A percentile compares a stretch with the other conserved stretches of the same genome.
phyloP scores from a whole-genome alignment of 1,140 invertebrate species.

The Diabrotica undecimpunctata region DNA sequence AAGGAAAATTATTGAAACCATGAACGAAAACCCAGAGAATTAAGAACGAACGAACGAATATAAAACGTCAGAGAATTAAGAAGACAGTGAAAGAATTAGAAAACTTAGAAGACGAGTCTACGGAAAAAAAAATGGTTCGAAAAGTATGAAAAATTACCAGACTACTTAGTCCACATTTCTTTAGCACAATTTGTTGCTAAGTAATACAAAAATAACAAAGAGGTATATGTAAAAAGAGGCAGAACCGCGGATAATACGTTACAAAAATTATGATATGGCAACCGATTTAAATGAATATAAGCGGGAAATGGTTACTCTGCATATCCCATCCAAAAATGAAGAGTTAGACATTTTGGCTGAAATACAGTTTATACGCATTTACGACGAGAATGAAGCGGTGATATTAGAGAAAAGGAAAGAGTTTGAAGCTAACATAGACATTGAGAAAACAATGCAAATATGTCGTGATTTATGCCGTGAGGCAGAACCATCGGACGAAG shows the following conservation, averaged over 20 bases:
- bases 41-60: constrained; percentile 37
- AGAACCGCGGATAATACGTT: constrained; percentile 37
- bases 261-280: constrained; percentile 40
- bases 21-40: constrained; percentile 20
- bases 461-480: constrained; percentile 32
- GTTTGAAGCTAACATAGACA: constrained; percentile 36
- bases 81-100: constrained; percentile 31
- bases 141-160: constrained; percentile 35
- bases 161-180: constrained; percentile 32
- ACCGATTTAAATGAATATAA: constrained; percentile 37
- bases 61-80: constrained; percentile 34
- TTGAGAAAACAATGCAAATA: constrained; percentile 34
- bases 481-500: too few relatives aligned
- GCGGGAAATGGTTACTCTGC: constrained; percentile 41
- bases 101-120: constrained; percentile 28
- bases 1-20: too few relatives aligned
- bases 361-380: constrained; percentile 37
- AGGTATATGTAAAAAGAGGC: constrained; percentile 27
- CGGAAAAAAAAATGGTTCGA: constrained; percentile 40
- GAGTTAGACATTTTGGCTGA: constrained; percentile 35
- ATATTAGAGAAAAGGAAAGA: constrained; percentile 36
- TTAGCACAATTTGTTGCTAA: constrained; percentile 38
- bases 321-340: constrained; percentile 43
- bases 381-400: constrained; percentile 30
- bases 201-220: constrained; percentile 34